A percentile compares a stretch with the other conserved stretches of the same genome.
These are phyloP conservation scores for Bos taurus DNA, from an alignment of 2,113 vertebrate species.

Conservation along the genomic window ARS-UCD2.0 NC_037337.1:73083501-73084000, in stretches of 20 bases:
- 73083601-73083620: not conserved
- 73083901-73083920: not conserved
- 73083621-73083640: not conserved
- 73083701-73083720: not conserved
- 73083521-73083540: not conserved
- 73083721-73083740: not conserved
- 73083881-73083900: not conserved
- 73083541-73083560: not conserved
- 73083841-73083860: not conserved
- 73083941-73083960: not conserved
- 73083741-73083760: too few relatives aligned
- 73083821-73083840: not conserved
- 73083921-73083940: not conserved
- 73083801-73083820: too few relatives aligned
- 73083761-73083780: too few relatives aligned
- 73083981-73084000: not conserved
- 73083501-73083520: not conserved
- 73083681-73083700: not conserved
- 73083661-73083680: not conserved
- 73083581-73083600: not conserved
- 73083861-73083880: not conserved
- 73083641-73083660: not conserved
- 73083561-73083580: not conserved
- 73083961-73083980: not conserved
- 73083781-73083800: too few relatives aligned